These are phyloP conservation scores for Aratinga solstitialis DNA, from an alignment of 2,797 vertebrate species.

Conservation along the genomic window DNA sequence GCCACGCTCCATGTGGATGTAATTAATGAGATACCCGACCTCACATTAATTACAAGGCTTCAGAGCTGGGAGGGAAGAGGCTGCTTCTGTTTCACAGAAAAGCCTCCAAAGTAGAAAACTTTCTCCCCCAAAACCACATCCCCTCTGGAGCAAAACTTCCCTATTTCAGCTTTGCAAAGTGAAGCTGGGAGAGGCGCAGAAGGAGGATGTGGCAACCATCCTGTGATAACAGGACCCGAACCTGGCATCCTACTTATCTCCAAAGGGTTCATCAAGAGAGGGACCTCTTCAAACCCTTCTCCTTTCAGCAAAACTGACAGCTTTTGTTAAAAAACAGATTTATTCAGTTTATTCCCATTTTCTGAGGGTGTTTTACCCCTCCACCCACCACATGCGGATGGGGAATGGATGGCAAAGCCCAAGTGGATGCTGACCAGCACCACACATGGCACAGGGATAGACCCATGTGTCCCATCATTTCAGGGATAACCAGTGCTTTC, in stretches of 20 bases:
- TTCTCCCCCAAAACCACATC: neutral
- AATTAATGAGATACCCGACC: neutral
- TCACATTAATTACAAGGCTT: neutral
- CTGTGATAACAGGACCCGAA: neutral
- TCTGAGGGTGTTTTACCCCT: neutral
- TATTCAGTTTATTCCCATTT: neutral
- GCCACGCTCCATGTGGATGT: rapidly evolving
- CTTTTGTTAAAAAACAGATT: neutral
- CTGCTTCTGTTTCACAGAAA: neutral
- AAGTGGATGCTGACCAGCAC: neutral
- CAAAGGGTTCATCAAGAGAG: neutral
- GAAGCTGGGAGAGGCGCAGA: neutral
- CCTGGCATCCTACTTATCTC: neutral
- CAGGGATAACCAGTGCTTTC: neutral
- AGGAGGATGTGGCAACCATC: neutral
- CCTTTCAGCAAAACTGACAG: neutral
- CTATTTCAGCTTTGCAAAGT: neutral
- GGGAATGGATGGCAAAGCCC: neutral
- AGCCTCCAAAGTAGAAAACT: neutral
- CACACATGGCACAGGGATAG: rapidly evolving
- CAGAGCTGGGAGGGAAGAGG: neutral
- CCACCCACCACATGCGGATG: rapidly evolving
- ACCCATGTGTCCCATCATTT: neutral
- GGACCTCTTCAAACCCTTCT: neutral
- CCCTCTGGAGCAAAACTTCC: neutral